These are phyloP conservation scores for Trichonephila clavata DNA, from an alignment of 1,140 invertebrate species.

Conservation along the genomic window DNA sequence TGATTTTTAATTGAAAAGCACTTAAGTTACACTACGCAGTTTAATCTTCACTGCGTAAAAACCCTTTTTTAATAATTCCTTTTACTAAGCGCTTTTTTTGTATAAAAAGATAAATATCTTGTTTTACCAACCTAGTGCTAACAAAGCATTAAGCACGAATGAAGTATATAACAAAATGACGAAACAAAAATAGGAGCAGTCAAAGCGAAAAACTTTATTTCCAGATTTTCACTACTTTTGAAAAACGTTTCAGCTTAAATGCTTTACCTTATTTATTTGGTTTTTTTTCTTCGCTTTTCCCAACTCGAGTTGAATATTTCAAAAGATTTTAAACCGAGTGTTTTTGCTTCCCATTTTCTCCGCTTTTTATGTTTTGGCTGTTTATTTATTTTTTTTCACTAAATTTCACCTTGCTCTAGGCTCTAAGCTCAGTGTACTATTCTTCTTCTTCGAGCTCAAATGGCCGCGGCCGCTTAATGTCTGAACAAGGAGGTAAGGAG, in stretches of 20 bases:
- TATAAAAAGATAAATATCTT: background rate
- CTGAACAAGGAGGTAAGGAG: constrained; percentile 62
- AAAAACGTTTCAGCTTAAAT: constrained; percentile 58
- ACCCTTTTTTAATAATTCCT: background rate
- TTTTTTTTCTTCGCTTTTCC: background rate
- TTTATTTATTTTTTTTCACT: constrained; percentile 8
- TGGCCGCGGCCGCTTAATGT: constrained; percentile 48
- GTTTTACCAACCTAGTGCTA: background rate
- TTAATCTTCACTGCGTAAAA: background rate
- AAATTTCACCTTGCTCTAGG: background rate
- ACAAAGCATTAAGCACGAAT: constrained; percentile 7
- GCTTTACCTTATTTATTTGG: background rate
- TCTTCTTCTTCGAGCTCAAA: constrained; percentile 40
- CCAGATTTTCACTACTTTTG: constrained; percentile 29
- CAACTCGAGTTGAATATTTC: constrained; percentile 60
- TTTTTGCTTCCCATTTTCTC: background rate
- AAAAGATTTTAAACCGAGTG: constrained; percentile 56
- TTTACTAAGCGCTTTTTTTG: background rate
- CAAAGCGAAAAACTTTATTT: constrained; percentile 52
- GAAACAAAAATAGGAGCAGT: background rate
- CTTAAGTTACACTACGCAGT: background rate
- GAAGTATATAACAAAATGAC: background rate
- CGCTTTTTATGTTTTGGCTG: background rate
- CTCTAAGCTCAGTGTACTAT: constrained; percentile 13
- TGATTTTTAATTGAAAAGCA: constrained; percentile 19